These are phyloP conservation scores for Bombylius discolor DNA, from an alignment of 2,888 invertebrate genomes.

Conservation along the genomic window DNA sequence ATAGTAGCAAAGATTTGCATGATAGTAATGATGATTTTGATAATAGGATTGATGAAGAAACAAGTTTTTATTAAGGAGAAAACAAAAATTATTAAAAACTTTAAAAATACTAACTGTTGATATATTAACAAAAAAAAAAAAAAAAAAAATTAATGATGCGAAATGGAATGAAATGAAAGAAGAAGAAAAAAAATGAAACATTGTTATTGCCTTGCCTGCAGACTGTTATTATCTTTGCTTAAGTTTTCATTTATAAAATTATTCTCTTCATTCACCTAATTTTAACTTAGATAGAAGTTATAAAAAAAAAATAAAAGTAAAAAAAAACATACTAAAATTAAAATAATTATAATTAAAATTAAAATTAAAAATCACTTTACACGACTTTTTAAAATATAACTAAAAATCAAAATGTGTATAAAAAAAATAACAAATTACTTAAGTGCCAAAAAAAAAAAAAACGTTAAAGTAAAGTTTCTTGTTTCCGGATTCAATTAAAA, in stretches of 20 bases:
- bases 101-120: neutral
- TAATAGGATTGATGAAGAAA: neutral
- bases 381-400: too few species aligned
- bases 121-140: neutral
- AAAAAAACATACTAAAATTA: too few species aligned
- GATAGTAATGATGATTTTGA: neutral
- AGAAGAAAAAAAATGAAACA: neutral
- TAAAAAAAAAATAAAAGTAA: neutral
- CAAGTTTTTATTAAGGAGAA: neutral
- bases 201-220: neutral
- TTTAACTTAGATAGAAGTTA: neutral
- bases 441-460: too few species aligned
- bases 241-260: neutral
- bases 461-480: too few species aligned
- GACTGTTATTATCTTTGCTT: neutral
- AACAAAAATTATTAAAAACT: neutral
- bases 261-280: neutral
- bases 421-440: too few species aligned
- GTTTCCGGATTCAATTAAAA: too few species aligned
- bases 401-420: too few species aligned
- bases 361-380: too few species aligned
- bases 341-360: too few species aligned
- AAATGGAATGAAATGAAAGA: too few species aligned
- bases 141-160: too few species aligned
- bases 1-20: conserved; percentile 9